Evolutionary conservation across 64 coral and sea anemone genomes (phyloP), one percentile per base, ranked within the genome.

Genomic region (Actinia equina): DNA sequence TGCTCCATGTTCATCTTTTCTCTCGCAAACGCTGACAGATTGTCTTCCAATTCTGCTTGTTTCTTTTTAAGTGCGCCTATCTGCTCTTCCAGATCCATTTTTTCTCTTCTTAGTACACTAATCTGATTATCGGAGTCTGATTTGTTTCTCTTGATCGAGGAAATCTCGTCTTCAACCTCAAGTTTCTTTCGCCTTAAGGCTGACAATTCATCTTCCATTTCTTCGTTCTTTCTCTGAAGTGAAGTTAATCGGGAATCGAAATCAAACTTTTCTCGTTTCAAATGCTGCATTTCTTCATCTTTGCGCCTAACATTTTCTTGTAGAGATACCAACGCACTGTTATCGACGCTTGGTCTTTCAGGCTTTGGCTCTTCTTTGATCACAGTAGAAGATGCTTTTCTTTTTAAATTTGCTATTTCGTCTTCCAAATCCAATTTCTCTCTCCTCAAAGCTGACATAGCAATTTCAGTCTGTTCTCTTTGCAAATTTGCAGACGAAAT

Each of bases 121-220:
- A 97, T 52, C 88, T 97, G 94, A 63, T 93, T 89, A 22, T 97
- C 94, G 45, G 94, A 76, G 22, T 97, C 94, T 60, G 94, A 77
- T 88, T 97, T 97, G 23, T 97, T 91, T 43, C 91, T 91, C 77
- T 97, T 97, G 12, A 97, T 49, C n/a, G 94, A 91, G 52, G 94
- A 97, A 43, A 97, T 97, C 81, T 97, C 94, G 37, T 97, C 94
- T 82, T 97, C 94, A 20, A 97, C 94, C 60, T 97, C 91, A 9
- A 97, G 49, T 22, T 93, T 97, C 71, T 97, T 97, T 52, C 88
- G 79, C 84, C 91, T 83, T 44, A 93, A 56, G 37, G 80, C 89
- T 82, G 92, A 82, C 27, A 97, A 71, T 63, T 97, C 94, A 23
- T 97, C 91, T 80, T 97, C 94, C 10, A 97, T 77, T 45, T 97